Evolutionary conservation across 2,888 invertebrate genomes (phyloP).

Genomic region (Eustalomyia histrio): DNA sequence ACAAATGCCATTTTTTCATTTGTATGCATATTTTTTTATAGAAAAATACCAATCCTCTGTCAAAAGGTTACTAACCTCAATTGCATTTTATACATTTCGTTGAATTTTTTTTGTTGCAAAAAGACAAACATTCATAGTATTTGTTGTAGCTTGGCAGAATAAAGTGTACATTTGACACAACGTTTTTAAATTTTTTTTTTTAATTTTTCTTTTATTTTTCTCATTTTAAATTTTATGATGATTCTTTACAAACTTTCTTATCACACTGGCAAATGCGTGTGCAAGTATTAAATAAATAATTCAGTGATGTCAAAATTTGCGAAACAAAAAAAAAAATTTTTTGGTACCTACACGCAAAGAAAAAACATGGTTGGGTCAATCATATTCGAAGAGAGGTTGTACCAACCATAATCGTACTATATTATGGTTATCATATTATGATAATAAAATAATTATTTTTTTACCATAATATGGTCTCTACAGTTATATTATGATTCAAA

Average conservation of each 20-base stretch:
- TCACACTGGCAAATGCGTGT: constrained; percentile 32
- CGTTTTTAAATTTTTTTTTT: neutral
- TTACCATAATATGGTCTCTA: too few species aligned
- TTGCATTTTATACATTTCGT: constrained; percentile 22
- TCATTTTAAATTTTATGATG: constrained; percentile 40
- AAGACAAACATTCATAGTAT: constrained; percentile 26
- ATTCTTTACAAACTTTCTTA: constrained; percentile 49
- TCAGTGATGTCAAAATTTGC: neutral
- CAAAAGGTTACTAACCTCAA: constrained; percentile 53
- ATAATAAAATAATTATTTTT: too few species aligned
- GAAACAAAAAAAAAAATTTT: too few species aligned
- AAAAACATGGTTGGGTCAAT: too few species aligned
- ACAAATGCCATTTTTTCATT: neutral
- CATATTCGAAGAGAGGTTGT: too few species aligned
- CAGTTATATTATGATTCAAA: too few species aligned
- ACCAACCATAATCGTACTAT: too few species aligned
- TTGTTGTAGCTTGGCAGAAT: constrained; percentile 13
- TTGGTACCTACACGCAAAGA: too few species aligned
- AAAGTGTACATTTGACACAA: constrained; percentile 31
- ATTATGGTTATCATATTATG: too few species aligned
- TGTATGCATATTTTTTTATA: neutral
- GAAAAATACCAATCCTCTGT: neutral
- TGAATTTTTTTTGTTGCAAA: neutral
- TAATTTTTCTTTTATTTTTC: neutral
- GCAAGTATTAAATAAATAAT: neutral